Conservation (phyloP, 2,888 invertebrate genomes). For the Caenorhabditis afra region DNA sequence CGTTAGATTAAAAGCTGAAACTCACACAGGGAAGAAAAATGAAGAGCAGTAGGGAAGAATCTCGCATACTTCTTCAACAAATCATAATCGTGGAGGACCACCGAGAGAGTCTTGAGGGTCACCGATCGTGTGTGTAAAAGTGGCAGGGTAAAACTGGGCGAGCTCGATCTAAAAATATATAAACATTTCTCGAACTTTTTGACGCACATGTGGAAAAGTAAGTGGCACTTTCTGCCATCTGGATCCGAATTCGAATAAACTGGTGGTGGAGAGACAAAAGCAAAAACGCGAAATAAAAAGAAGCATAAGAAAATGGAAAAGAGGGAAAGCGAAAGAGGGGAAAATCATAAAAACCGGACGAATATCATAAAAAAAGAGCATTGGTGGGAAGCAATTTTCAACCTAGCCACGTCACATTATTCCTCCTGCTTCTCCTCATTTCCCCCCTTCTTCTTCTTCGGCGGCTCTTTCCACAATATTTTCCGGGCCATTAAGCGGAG, state of each 20-base stretch:
- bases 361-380: constrained; percentile 25
- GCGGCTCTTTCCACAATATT: constrained; percentile 12
- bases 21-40: constrained; percentile 56
- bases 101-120: constrained; percentile 16
- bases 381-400: constrained; percentile 18
- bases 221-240: constrained; percentile 38
- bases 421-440: constrained; percentile 1
- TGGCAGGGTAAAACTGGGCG: constrained; percentile 13
- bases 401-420: constrained; percentile 32
- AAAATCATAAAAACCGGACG: constrained; percentile 20
- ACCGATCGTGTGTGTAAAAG: constrained; percentile 3
- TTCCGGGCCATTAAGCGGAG: constrained; percentile 49
- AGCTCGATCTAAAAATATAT: constrained; percentile 18
- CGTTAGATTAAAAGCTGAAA: neutral
- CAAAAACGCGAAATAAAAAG: no score
- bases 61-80: constrained; percentile 59
- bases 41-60: constrained; percentile 41
- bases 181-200: constrained; percentile 16
- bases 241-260: constrained; percentile 27
- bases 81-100: constrained; percentile 50
- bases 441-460: constrained; percentile 6
- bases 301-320: neutral
- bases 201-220: constrained; percentile 28
- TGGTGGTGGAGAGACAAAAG: constrained; percentile 18
- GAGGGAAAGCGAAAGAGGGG: constrained; percentile 6